Base-by-base conservation (phyloP, 2,113 vertebrate species). In the Recurvirostra avosetta region DNA sequence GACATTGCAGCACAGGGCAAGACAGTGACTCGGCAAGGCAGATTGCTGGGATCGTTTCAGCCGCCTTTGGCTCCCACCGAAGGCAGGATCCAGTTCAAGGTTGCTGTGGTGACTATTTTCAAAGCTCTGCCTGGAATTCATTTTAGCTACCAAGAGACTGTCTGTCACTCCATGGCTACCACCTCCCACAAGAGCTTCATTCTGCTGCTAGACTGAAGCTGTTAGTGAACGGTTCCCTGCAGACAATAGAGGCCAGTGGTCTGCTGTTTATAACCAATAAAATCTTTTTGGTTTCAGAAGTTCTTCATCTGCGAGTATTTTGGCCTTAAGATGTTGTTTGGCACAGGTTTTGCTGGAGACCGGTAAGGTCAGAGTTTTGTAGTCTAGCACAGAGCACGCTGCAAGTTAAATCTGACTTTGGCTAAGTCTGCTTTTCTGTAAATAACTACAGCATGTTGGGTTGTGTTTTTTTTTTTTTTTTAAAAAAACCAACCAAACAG, bases 21-120 rank as follows among this genome's bases (percentile, higher is more conserved):
- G 92, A 41, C 53, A 63, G 43, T 79, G 93, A 93, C 93, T 96
- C 94, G 61, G 91, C 93, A 68, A 50, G 72, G 88, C 89, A n/a
- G 36, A 79, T 85, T 53, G 40, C 62, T 61, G 86, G 81, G 84
- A 55, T 94, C 7, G 2, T 38, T 90, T 76, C 84, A 36, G 84
- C 88, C 1, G 17, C 83, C 82, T 50, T 80, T 67, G 92, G 90
- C 92, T 96, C 92, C 76, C 83, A 62, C 43, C 1, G 0, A 78
- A 84, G 85, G 67, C 87, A 94, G 71, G 74, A 95, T 55, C 88
- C 56, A 26, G 94, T 88, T 90, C 93, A 92, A 83, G 94, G 86
- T 95, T 97, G 84, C 94, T 94, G 93, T 95, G 95, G 92, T 94
- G 96, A 91, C 90, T 94, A 34, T 91, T 96, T 88, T 81, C 89